These are phyloP conservation scores for Python bivittatus DNA, from an alignment of 2,113 vertebrate species.

Conservation along the genomic window DNA sequence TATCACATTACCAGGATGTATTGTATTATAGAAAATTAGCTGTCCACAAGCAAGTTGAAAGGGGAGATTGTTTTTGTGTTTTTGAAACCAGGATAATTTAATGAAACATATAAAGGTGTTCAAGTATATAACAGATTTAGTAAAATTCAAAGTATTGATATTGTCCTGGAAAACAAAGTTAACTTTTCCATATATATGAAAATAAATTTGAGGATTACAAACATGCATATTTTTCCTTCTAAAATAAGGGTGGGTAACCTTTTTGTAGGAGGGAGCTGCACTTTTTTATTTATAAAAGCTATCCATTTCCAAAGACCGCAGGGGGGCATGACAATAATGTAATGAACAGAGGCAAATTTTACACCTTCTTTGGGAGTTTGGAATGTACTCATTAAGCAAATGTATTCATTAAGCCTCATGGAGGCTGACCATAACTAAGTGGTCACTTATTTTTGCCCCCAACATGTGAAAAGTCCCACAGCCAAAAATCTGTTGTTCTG, in stretches of 20 bases:
- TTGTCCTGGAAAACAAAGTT: constrained; percentile 4
- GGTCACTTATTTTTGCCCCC: neutral
- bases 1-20: neutral
- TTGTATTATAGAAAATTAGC: constrained; percentile 8
- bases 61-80: neutral
- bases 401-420: neutral
- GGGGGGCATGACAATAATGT: neutral
- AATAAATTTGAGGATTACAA: constrained; percentile 8
- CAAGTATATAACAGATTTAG: neutral
- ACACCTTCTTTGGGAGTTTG: neutral
- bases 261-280: neutral
- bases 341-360: neutral
- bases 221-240: constrained; percentile 1
- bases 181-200: neutral
- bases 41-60: constrained; percentile 9
- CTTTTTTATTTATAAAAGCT: neutral
- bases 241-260: neutral
- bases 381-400: too few relatives aligned
- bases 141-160: neutral
- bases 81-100: neutral
- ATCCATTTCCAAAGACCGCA: neutral
- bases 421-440: neutral
- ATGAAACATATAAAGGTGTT: too few relatives aligned
- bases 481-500: neutral
- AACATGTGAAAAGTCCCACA: neutral